Conservation (phyloP, 2,113 vertebrate genomes). For the Lynx canadensis region DNA sequence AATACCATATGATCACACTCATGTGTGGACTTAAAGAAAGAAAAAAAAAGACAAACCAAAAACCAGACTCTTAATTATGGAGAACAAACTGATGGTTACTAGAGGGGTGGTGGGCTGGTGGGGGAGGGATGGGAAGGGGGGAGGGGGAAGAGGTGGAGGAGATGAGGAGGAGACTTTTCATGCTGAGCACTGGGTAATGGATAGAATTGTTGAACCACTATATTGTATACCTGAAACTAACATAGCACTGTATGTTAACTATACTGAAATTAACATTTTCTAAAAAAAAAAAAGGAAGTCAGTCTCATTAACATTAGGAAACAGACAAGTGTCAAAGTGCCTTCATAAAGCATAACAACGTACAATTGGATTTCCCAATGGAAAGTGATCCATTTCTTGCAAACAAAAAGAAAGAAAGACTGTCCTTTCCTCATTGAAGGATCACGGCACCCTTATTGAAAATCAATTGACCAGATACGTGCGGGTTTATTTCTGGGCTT, state of each 20-base stretch:
- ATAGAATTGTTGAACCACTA: not conserved
- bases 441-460: not conserved
- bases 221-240: not conserved
- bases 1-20: not conserved
- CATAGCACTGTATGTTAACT: not conserved
- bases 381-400: not conserved
- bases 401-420: not conserved
- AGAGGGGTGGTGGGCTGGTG: not conserved
- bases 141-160: accelerated
- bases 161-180: not conserved
- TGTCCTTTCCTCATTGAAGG: not conserved
- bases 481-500: not conserved
- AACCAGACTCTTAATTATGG: not conserved
- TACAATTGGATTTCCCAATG: not conserved
- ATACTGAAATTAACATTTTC: not conserved
- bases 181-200: not conserved
- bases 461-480: not conserved
- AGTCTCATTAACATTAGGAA: not conserved
- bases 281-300: not conserved
- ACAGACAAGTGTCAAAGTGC: not conserved
- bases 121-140: not conserved
- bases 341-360: not conserved
- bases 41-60: not conserved
- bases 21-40: not conserved
- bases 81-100: not conserved